Conservation (phyloP, 2,113 vertebrate genomes). For the Bagarius yarrelli region DNA sequence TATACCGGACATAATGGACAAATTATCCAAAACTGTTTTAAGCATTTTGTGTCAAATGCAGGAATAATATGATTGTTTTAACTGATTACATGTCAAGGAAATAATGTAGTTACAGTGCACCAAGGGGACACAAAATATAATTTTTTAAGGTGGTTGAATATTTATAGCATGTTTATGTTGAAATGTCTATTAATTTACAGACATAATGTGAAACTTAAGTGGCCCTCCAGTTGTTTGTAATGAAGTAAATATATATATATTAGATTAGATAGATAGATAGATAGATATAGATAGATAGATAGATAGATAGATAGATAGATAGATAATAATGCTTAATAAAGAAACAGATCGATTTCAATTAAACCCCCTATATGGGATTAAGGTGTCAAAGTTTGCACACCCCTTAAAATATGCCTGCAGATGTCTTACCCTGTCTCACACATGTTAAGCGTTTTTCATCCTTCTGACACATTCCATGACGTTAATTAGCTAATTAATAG, state of each 20-base stretch:
- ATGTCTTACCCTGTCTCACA: not conserved
- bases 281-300: too few species aligned
- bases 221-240: not conserved
- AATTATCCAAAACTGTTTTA: not conserved
- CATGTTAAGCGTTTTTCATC: not conserved
- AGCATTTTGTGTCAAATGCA: not conserved
- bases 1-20: too few species aligned
- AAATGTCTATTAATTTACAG: not conserved
- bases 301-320: too few species aligned
- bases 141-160: not conserved
- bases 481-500: not conserved
- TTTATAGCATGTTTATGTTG: not conserved
- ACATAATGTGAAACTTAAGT: not conserved
- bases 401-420: not conserved
- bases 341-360: too few species aligned
- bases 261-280: too few species aligned
- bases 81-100: not conserved
- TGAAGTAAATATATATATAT: too few species aligned
- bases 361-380: too few species aligned
- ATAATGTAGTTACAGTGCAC: not conserved
- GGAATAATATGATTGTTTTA: not conserved
- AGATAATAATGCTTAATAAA: too few species aligned
- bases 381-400: not conserved
- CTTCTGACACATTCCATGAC: not conserved
- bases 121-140: not conserved